phyloP scores from a whole-genome alignment of 2,888 invertebrate species.

The Aethes cnicana region DNA sequence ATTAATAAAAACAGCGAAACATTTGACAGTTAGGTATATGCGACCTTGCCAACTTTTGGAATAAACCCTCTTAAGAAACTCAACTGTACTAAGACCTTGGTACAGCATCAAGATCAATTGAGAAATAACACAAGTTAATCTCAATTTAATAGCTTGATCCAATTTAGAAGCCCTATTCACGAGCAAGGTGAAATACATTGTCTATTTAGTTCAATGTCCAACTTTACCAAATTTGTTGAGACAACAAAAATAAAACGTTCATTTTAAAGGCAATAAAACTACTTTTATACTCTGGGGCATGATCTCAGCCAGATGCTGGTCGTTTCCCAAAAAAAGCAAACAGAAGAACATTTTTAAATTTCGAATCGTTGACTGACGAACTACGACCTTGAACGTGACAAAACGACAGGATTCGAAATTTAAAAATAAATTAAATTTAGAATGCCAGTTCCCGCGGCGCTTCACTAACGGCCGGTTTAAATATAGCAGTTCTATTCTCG shows the following conservation, averaged over 20 bases:
- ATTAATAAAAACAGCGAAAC: too few relatives aligned
- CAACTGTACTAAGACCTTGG: too few relatives aligned
- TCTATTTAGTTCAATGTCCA: constrained; percentile 21
- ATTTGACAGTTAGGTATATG: too few relatives aligned
- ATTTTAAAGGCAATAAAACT: constrained; percentile 52
- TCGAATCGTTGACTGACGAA: constrained; percentile 34
- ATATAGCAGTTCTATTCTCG: constrained; percentile 79
- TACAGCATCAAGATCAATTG: constrained; percentile 15
- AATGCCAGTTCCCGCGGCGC: constrained; percentile 70
- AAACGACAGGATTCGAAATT: constrained; percentile 69
- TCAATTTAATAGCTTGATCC: constrained; percentile 7
- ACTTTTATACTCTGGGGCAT: constrained; percentile 44
- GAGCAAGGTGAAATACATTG: constrained; percentile 23
- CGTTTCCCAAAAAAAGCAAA: constrained; percentile 42
- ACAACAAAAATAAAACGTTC: constrained; percentile 41
- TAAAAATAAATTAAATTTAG: constrained; percentile 68
- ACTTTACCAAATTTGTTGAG: constrained; percentile 18
- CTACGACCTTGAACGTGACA: constrained; percentile 77
- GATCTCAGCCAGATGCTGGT: constrained; percentile 59
- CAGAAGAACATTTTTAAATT: constrained; percentile 41
- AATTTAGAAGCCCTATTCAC: constrained; percentile 20
- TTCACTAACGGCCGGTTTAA: constrained; percentile 73
- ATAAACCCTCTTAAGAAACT: too few relatives aligned
- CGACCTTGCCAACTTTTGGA: too few relatives aligned
- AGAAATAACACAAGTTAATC: constrained; percentile 14